These are phyloP conservation scores for Macropodus opercularis DNA, from an alignment of 2,797 vertebrate genomes.

Conservation along the genomic window DNA sequence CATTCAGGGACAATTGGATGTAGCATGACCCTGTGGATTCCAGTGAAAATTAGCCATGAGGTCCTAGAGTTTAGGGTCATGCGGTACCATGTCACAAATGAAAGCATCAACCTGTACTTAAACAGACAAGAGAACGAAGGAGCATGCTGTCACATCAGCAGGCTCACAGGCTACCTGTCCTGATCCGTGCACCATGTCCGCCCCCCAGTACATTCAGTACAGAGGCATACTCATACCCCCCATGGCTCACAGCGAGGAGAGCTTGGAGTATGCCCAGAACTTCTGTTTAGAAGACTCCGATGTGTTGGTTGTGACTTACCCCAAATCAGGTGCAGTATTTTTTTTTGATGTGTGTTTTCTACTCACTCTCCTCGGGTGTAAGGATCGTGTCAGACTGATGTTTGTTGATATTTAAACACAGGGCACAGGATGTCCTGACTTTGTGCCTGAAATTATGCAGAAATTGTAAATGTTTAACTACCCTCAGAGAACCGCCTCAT, in stretches of 20 bases:
- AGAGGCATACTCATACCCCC: slow-evolving; percentile 59
- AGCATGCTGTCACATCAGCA: too few relatives aligned
- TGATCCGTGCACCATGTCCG: slow-evolving; percentile 49
- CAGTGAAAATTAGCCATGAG: slow-evolving; percentile 15
- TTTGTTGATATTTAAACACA: too few relatives aligned
- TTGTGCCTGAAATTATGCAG: too few relatives aligned
- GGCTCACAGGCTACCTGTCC: background rate
- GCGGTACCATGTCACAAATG: background rate
- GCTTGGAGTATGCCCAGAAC: slow-evolving; percentile 61
- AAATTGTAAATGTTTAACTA: too few relatives aligned
- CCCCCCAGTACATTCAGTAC: slow-evolving; percentile 50
- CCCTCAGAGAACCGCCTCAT: too few relatives aligned
- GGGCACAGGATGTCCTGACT: too few relatives aligned
- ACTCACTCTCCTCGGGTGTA: background rate
- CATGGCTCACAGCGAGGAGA: slow-evolving; percentile 56
- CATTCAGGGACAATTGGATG: background rate
- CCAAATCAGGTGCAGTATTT: slow-evolving; percentile 76
- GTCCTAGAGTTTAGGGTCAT: slow-evolving; percentile 7
- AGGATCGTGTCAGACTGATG: background rate
- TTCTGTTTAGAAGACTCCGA: slow-evolving; percentile 72
- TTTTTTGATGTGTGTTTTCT: background rate
- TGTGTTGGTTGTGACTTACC: slow-evolving; percentile 76
- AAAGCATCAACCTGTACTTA: background rate
- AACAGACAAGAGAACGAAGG: too few relatives aligned
- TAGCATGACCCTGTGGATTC: slow-evolving; percentile 15